phyloP scores from a whole-genome alignment of 2,113 vertebrate genomes.

The Nettapus auritus region DNA sequence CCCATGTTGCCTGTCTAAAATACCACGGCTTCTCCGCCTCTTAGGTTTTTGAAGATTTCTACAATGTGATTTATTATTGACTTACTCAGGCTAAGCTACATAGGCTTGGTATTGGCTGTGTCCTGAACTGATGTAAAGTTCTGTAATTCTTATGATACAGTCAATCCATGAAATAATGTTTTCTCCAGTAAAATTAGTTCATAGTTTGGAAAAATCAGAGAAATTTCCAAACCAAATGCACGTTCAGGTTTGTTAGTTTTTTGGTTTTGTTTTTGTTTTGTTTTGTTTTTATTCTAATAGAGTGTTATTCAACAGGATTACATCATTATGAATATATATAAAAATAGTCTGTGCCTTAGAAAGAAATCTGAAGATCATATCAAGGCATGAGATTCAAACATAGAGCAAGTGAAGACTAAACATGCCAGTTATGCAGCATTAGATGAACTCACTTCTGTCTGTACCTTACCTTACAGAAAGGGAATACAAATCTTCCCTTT shows the following conservation, averaged over 20 bases:
- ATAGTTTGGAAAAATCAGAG: neutral
- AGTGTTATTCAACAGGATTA: neutral
- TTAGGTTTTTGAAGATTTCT: neutral
- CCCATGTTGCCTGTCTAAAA: neutral
- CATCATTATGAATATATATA: neutral
- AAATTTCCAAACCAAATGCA: neutral
- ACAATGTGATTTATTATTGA: neutral
- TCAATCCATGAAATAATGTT: neutral
- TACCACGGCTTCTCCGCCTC: neutral
- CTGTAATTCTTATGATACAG: neutral
- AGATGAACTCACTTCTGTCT: neutral
- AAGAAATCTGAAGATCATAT: neutral
- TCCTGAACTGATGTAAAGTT: neutral
- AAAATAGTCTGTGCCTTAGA: neutral
- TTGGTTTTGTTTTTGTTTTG: too few species aligned
- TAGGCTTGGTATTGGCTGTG: neutral
- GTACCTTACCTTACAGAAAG: constrained; percentile 89
- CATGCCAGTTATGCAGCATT: neutral
- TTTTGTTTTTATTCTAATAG: neutral
- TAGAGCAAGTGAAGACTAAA: neutral
- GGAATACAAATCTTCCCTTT: constrained; percentile 81
- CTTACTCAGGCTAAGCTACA: neutral
- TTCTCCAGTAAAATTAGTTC: neutral
- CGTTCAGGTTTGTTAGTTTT: neutral
- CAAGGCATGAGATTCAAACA: neutral